phyloP scores from a whole-genome alignment of 2,888 invertebrate genomes.

The Microctonus aethiopoides region DNA sequence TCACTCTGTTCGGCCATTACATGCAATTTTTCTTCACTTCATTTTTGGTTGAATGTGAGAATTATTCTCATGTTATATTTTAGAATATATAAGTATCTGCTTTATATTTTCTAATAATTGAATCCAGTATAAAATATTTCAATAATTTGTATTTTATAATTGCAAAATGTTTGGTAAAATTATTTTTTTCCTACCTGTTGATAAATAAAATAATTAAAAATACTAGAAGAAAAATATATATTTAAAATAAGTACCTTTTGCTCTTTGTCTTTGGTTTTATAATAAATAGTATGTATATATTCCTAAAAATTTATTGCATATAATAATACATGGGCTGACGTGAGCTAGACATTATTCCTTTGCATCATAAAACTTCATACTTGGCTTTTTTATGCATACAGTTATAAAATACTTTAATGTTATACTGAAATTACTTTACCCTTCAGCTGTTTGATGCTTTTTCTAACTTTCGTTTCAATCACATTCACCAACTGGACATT shows the following conservation, averaged over 20 bases:
- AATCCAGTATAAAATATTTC: no score
- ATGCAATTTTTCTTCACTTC: neutral
- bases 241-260: neutral
- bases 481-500: neutral
- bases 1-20: neutral
- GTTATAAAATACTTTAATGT: conserved; percentile 10
- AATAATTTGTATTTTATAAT: no score
- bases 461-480: neutral
- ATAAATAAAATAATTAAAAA: no score
- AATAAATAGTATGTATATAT: neutral
- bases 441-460: neutral
- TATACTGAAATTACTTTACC: conserved; percentile 1
- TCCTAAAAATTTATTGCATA: neutral
- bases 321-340: neutral
- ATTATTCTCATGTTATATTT: neutral
- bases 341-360: neutral
- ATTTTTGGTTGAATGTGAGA: neutral
- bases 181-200: no score
- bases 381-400: neutral
- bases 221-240: neutral
- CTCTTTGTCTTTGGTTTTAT: neutral
- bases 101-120: neutral
- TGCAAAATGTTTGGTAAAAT: no score
- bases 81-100: neutral
- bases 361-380: conserved; percentile 5